These are phyloP conservation scores for Scelioninae gen. 2 DNA, from an alignment of 2,888 invertebrate genomes.

Conservation along the genomic window DNA sequence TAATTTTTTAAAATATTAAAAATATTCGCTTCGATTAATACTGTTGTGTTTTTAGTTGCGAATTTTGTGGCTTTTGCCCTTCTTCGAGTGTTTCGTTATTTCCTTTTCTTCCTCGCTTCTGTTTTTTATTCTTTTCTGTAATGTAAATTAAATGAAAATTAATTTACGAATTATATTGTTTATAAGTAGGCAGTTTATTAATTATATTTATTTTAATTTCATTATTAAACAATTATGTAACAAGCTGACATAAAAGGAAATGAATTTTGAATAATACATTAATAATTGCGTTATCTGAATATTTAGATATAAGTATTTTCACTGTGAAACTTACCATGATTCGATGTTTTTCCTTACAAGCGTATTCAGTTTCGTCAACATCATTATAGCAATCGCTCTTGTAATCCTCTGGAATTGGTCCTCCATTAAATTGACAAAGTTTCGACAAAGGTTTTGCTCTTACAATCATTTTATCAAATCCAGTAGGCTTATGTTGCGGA, in stretches of 20 bases:
- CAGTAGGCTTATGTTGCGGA: constrained; percentile 85
- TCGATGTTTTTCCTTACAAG: constrained; percentile 87
- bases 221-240: too few species aligned
- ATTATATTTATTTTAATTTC: too few species aligned
- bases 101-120: constrained; percentile 32
- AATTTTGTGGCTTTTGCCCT: constrained; percentile 39
- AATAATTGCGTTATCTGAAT: too few species aligned
- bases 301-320: neutral
- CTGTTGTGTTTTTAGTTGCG: constrained; percentile 2
- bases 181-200: too few species aligned
- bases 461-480: constrained; percentile 84
- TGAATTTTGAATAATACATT: too few species aligned
- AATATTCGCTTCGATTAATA: neutral
- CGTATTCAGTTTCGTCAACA: constrained; percentile 86
- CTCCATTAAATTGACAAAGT: constrained; percentile 85
- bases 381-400: constrained; percentile 88
- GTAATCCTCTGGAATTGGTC: constrained; percentile 82
- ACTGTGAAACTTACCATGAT: constrained; percentile 81
- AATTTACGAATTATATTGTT: too few species aligned
- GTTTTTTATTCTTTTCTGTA: constrained; percentile 56
- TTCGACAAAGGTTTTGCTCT: constrained; percentile 82
- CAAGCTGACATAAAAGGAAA: too few species aligned
- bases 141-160: too few species aligned
- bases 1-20: too few species aligned
- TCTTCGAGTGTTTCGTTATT: constrained; percentile 30